Conservation (phyloP, 1,140 invertebrate genomes). For the Cydia strobilella region DNA sequence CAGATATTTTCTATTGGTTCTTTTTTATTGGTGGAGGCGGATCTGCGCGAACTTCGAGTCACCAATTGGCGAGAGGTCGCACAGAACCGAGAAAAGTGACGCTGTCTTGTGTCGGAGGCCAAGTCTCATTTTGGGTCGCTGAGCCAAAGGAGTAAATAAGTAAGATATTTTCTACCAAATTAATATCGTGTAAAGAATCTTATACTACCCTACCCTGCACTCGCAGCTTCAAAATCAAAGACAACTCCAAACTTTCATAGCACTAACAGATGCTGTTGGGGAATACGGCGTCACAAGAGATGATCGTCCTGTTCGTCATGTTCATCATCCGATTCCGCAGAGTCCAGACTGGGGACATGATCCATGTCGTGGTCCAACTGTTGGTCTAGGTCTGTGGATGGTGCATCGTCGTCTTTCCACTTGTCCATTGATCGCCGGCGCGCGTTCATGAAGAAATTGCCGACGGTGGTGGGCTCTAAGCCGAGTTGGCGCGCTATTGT, state of each 20-base stretch:
- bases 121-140: too few species aligned
- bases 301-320: conserved; percentile 73
- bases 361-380: conserved; percentile 69
- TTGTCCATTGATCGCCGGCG: conserved; percentile 98
- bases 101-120: too few species aligned
- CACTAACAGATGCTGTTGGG: conserved; percentile 69
- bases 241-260: conserved; percentile 66
- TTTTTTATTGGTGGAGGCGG: too few species aligned
- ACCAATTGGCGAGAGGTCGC: too few species aligned
- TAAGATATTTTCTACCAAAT: background rate
- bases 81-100: too few species aligned
- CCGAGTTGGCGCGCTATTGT: conserved; percentile 99
- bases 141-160: too few species aligned
- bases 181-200: background rate
- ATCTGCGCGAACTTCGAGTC: too few species aligned
- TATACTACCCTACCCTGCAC: conserved; percentile 16
- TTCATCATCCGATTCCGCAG: conserved; percentile 72
- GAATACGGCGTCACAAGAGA: conserved; percentile 73
- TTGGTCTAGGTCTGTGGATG: conserved; percentile 66
- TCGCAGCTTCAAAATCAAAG: conserved; percentile 41
- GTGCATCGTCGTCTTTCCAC: conserved; percentile 94
- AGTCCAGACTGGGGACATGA: conserved; percentile 69
- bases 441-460: conserved; percentile 99
- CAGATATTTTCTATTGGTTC: too few species aligned
- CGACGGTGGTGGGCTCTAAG: conserved; percentile 98